A percentile compares a stretch with the other conserved stretches of the same genome.
Conservation (phyloP, 2,797 vertebrate genomes). For the Philypnodon macrostomus region DNA sequence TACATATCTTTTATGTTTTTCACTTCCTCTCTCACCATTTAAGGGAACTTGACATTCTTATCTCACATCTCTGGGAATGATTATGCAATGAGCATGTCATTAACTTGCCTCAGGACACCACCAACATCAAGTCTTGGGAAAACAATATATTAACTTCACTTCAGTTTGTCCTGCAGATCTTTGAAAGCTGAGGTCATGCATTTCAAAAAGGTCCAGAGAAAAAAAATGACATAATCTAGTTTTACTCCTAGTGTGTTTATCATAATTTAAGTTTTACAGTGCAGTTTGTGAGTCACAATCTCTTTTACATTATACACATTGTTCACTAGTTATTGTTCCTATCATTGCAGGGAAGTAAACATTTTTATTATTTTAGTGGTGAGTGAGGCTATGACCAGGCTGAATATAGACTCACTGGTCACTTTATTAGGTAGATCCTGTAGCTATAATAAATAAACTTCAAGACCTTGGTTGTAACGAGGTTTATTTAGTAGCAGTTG, state of each 20-base stretch:
- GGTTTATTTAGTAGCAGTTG: too few species aligned
- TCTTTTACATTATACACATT: too few species aligned
- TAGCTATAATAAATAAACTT: too few species aligned
- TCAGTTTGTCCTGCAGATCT: not conserved
- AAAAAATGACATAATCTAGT: too few species aligned
- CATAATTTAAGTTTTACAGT: too few species aligned
- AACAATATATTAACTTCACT: not conserved
- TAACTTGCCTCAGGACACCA: not conserved
- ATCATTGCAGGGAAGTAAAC: not conserved
- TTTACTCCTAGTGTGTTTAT: slow-evolving; percentile 3
- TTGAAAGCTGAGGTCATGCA: slow-evolving; percentile 19
- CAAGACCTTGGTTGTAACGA: too few species aligned
- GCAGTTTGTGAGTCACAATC: too few species aligned
- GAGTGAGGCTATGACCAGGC: too few species aligned
- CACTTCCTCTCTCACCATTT: slow-evolving; percentile 59
- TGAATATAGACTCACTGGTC: too few species aligned
- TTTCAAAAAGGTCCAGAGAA: slow-evolving; percentile 12
- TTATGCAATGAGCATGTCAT: slow-evolving; percentile 9
- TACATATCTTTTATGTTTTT: slow-evolving; percentile 30
- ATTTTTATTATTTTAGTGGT: not conserved
- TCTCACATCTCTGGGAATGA: slow-evolving; percentile 41
- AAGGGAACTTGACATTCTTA: slow-evolving; percentile 61
- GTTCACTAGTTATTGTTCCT: too few species aligned
- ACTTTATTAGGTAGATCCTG: too few species aligned
- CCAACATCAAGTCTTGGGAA: too few species aligned